Conservation (phyloP, 2,113 vertebrate species). For the Misgurnus anguillicaudatus region DNA sequence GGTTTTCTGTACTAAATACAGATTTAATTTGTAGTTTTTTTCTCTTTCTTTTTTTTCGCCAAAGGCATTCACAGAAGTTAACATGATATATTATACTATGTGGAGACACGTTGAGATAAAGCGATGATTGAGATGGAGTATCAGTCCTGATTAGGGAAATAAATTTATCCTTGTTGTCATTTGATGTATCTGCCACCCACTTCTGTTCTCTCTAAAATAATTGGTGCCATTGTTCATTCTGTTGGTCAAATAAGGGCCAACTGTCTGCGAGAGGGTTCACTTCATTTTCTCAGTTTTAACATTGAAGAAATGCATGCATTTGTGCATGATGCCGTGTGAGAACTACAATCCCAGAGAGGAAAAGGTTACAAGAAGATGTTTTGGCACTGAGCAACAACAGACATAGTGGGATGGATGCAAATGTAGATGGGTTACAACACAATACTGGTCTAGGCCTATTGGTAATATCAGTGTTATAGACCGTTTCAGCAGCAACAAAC, state of each 20-base stretch:
- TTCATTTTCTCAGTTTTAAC: background rate
- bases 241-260: constrained; percentile 59
- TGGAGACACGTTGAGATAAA: background rate
- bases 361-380: constrained; percentile 4
- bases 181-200: constrained; percentile 60
- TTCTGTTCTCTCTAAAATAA: constrained; percentile 62
- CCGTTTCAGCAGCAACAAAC: too few species aligned
- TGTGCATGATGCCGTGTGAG: background rate
- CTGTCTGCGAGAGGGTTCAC: constrained; percentile 15
- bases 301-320: background rate
- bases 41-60: background rate
- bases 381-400: constrained; percentile 6
- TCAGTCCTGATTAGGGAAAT: background rate
- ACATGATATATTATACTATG: background rate
- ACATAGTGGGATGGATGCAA: background rate
- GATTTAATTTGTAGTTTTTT: background rate
- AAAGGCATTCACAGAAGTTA: background rate
- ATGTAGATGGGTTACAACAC: background rate
- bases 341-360: constrained; percentile 5
- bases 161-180: constrained; percentile 12
- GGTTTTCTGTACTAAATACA: background rate
- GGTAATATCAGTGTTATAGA: too few species aligned
- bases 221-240: constrained; percentile 59
- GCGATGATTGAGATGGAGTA: background rate
- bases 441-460: too few species aligned